Base-by-base conservation (phyloP, 2,113 vertebrate genomes). In the Calyptommatus sinebrachiatus region DNA sequence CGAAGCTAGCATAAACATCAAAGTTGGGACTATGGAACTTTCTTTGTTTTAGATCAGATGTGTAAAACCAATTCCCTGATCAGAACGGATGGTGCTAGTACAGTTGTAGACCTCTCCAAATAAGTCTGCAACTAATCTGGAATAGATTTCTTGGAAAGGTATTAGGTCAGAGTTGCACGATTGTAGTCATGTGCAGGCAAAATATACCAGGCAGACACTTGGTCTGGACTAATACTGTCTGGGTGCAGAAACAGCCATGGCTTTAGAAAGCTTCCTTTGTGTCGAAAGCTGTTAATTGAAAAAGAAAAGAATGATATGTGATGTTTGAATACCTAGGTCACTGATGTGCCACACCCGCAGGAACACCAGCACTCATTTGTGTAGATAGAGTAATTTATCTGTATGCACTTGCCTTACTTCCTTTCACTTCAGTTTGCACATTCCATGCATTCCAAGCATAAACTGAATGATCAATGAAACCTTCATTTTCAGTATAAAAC, bases 331-430 rank as follows among this genome's bases (percentile, higher is more conserved):
- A 87, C 50, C 21, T 83, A 50, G 80, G 62, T 71, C 69, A 85
- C 77, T 77, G 63, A 18, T 8, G 45, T 70, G 67, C 72, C 90
- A 41, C 31, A 8, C 88, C 89, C 91, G 83, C 45, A 71, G 79
- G 84, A 84, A 84, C 80, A 29, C 88, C 88, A 88, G 73, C 68
- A 77, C 80, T 79, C 88, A 90, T 85, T 82, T 73, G 48, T 50
- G 11, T 86, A 80, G 57, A 29, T 71, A 79, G 68, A 86, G 79
- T 74, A 69, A 84, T 74, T 24, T 79, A 81, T 79, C 70, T 81
- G 77, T 73, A 71, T 62, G 26, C 53, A 77, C 78, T 85, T 75
- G 76, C n/a, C 46, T 11, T 10, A 83, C 50, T 82, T 87, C 86
- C 84, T 84, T 84, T 86, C 53, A 57, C 53, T 57, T 14, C 84